Percentiles rank a stretch among this genome's conserved stretches.
Conservation (phyloP, 1,140 invertebrate species). For the Dinoponera quadriceps region DNA sequence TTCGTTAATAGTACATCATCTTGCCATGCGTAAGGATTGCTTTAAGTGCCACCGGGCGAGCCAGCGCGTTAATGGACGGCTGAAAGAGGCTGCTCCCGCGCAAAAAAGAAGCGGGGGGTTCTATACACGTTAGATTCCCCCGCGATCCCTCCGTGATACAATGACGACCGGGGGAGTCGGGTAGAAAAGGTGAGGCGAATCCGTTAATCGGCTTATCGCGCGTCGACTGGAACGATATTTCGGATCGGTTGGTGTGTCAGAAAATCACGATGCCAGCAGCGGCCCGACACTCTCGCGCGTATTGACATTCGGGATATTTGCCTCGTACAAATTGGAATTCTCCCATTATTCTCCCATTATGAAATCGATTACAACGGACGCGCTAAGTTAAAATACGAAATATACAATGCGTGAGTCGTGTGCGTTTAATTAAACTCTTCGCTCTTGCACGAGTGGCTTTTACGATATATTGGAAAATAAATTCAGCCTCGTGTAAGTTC, state of each 20-base stretch:
- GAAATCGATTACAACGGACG: not conserved
- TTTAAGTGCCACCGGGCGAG: constrained; percentile 61
- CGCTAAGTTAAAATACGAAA: not conserved
- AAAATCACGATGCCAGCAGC: not conserved
- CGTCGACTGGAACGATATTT: constrained; percentile 57
- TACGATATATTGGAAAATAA: too few relatives aligned
- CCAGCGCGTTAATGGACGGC: constrained; percentile 69
- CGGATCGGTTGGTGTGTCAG: constrained; percentile 52
- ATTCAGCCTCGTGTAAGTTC: too few relatives aligned
- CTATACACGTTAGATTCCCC: constrained; percentile 54
- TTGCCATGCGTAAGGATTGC: constrained; percentile 42
- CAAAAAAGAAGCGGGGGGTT: constrained; percentile 53
- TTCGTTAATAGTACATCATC: constrained; percentile 57
- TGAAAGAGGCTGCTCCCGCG: constrained; percentile 60
- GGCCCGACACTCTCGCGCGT: not conserved
- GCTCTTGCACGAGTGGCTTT: too few relatives aligned
- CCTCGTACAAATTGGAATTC: not conserved
- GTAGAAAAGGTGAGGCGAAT: constrained; percentile 72
- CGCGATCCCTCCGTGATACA: constrained; percentile 62
- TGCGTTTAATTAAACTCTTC: not conserved
- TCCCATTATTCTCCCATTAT: not conserved
- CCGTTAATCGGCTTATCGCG: constrained; percentile 72
- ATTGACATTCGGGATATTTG: not conserved
- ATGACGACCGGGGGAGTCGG: constrained; percentile 61
- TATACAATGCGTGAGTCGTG: not conserved